Evolutionary conservation across 2,888 invertebrate species (phyloP).

Genomic region (Eupithecia dodoneata): DNA sequence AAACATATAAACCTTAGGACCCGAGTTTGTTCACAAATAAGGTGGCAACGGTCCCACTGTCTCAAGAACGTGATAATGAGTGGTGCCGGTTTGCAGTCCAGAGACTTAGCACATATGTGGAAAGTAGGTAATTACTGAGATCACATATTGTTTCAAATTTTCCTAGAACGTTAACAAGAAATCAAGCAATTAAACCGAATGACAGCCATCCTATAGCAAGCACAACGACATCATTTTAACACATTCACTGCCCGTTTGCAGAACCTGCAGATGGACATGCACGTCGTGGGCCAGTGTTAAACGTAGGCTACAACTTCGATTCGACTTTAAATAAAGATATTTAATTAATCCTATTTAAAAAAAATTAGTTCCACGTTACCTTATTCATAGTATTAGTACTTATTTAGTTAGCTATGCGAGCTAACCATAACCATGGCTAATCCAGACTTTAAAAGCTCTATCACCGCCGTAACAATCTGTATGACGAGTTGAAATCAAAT

Average conservation of each 20-base stretch:
- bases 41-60: constrained; percentile 24
- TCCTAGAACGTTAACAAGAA: not conserved
- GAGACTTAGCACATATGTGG: constrained; percentile 15
- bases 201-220: not conserved
- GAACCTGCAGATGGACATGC: not conserved
- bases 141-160: constrained; percentile 1
- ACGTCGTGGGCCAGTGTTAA: not conserved
- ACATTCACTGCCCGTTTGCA: not conserved
- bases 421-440: not conserved
- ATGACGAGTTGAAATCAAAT: not conserved
- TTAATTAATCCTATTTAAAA: not conserved
- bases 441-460: not conserved
- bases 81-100: constrained; percentile 25
- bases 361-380: not conserved
- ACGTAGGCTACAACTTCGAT: not conserved
- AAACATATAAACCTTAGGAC: constrained; percentile 27
- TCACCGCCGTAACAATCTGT: not conserved
- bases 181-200: not conserved
- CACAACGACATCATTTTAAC: not conserved
- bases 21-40: constrained; percentile 35
- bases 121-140: constrained; percentile 4
- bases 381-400: not conserved
- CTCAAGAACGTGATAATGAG: constrained; percentile 39
- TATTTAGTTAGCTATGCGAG: not conserved
- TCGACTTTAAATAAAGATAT: not conserved